Evolutionary conservation across 2,113 vertebrate genomes (phyloP).

Genomic region (Scytalopus superciliaris): DNA sequence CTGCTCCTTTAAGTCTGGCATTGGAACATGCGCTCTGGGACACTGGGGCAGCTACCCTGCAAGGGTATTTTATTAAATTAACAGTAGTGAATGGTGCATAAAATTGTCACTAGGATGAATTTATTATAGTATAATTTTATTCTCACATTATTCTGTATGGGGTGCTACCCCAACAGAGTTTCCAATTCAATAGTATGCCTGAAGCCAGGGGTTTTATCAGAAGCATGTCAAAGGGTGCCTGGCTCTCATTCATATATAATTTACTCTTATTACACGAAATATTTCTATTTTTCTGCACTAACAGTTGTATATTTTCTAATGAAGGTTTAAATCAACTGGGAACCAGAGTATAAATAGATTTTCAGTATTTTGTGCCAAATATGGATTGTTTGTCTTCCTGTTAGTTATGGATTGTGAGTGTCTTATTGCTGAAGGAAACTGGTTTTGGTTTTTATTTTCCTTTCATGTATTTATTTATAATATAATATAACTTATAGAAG

Average conservation of each 20-base stretch:
- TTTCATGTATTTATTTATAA: constrained; percentile 4
- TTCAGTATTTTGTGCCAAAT: constrained; percentile 37
- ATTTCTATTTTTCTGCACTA: constrained; percentile 60
- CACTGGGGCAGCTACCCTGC: constrained; percentile 32
- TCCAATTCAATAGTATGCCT: constrained; percentile 35
- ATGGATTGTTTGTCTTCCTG: constrained; percentile 46
- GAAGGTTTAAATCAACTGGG: constrained; percentile 63
- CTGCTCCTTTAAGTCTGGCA: constrained; percentile 1
- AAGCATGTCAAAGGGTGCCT: constrained; percentile 47
- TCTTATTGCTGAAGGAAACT: constrained; percentile 25
- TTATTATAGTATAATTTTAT: constrained; percentile 27
- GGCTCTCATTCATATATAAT: constrained; percentile 49
- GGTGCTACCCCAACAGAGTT: constrained; percentile 56
- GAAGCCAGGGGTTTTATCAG: constrained; percentile 47
- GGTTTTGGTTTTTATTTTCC: not conserved
- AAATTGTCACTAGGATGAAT: constrained; percentile 61
- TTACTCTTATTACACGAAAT: constrained; percentile 33
- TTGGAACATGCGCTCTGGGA: constrained; percentile 10
- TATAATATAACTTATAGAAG: constrained; percentile 7
- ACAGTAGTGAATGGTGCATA: constrained; percentile 58
- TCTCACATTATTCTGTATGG: constrained; percentile 43
- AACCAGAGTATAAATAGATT: constrained; percentile 41
- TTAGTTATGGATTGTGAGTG: constrained; percentile 46
- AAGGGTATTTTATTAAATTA: constrained; percentile 57
- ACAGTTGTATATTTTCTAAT: constrained; percentile 60